Evolutionary conservation across 2,113 vertebrate species (phyloP), one percentile per base, ranked within the genome.

Genomic region (Maccullochella peelii): DNA sequence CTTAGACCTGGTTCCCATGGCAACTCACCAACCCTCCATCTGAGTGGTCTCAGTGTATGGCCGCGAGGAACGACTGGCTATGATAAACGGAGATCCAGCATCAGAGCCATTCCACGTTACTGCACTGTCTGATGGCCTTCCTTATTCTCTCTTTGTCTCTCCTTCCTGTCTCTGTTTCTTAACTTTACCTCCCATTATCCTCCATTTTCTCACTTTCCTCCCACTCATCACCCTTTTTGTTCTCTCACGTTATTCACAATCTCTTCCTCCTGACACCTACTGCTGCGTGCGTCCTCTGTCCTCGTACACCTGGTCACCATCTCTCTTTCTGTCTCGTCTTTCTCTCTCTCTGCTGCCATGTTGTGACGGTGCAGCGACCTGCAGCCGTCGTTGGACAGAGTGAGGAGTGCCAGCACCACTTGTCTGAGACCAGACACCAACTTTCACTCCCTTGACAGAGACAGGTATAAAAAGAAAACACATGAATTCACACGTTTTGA

Each of bases 401-500:
- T 97, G 96, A 97, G 97, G 95, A 99, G 98, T 96, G 98, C 98
- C 97, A 99, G 98, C 96, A 98, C 98, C 95, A 99, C 97, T 92
- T 99, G 98, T 96, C 96, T 99, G 96, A 98, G 97, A 95, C 98
- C 98, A 95, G 98, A 99, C 93, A 94, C 93, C 96, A 97, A 96
- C 96, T 98, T 98, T 95, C 96, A 97, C 96, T 98, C 97, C 95
- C 94, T 96, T 94, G 97, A 98, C 95, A 96, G 96, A 98, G 97
- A 99, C 97, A 99, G 97, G 97, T 98, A 98, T 95, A 73, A 50
- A 42, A 80, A 44, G 2, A 80, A 75, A 18, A 71, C 44, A 66
- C 59, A 2, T 16, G 7, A 25, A 70, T 52, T 52, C 11, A 44
- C 20, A 66, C 69, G 40, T 44, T 61, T 44, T 21, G 10, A 61